These are phyloP conservation scores for Arge pagana DNA, from an alignment of 2,888 invertebrate genomes.

Conservation along the genomic window DNA sequence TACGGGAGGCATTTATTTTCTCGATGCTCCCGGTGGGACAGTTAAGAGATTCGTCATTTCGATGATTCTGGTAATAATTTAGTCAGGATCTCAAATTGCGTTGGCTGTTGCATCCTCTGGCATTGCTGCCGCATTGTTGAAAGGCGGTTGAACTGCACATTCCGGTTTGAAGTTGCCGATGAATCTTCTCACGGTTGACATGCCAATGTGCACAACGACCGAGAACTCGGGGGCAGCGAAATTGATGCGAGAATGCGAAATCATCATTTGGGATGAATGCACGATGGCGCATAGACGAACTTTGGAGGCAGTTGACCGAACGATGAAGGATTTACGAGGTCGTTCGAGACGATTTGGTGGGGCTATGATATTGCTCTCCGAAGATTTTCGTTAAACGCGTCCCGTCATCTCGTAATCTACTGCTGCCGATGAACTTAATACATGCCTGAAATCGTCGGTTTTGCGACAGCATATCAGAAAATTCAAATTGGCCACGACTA, in stretches of 20 bases:
- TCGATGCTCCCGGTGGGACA: constrained; percentile 46
- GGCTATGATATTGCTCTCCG: constrained; percentile 18
- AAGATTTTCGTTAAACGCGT: constrained; percentile 25
- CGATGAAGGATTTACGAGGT: constrained; percentile 18
- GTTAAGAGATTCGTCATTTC: constrained; percentile 55
- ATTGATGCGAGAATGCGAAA: no score
- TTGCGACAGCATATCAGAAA: no score
- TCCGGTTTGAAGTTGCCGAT: constrained; percentile 46
- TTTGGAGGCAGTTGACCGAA: constrained; percentile 21
- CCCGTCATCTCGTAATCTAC: no score
- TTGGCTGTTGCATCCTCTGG: constrained; percentile 55
- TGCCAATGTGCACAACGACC: no score
- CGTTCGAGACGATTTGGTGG: constrained; percentile 22
- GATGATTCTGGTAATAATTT: constrained; percentile 41
- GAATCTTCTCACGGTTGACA: no score
- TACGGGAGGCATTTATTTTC: constrained; percentile 33
- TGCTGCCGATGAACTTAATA: no score
- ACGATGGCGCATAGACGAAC: constrained; percentile 24
- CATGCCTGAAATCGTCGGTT: constrained; percentile 29
- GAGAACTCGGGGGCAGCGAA: no score
- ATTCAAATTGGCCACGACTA: no score
- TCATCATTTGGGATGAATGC: no score
- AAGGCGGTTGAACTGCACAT: constrained; percentile 47
- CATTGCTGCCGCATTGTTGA: constrained; percentile 57
- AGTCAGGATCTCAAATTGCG: constrained; percentile 43